phyloP scores from a whole-genome alignment of 2,113 vertebrate species.

The Bufo bufo region DNA sequence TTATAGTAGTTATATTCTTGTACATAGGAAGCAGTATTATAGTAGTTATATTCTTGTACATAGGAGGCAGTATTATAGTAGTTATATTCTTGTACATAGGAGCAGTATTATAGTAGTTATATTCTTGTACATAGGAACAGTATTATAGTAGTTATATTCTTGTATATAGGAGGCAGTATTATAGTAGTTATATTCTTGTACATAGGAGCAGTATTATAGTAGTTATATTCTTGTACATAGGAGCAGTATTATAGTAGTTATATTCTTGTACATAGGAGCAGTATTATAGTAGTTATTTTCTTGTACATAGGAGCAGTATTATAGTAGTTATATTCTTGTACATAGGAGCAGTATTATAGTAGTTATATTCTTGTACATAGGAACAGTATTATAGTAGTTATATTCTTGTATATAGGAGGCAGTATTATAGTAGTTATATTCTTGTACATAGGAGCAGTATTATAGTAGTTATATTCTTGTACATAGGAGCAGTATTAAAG shows the following conservation, averaged over 20 bases:
- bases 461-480: no score
- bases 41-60: conserved; percentile 9
- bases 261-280: neutral
- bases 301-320: neutral
- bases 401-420: no score
- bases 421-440: neutral
- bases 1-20: conserved; percentile 11
- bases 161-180: neutral
- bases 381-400: no score
- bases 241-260: conserved; percentile 23
- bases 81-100: conserved; percentile 2
- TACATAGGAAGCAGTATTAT: neutral
- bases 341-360: neutral
- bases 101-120: neutral
- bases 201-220: neutral
- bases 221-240: conserved; percentile 7
- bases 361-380: conserved; percentile 12
- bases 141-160: conserved; percentile 6
- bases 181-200: conserved; percentile 2
- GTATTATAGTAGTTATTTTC: neutral
- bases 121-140: neutral
- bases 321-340: conserved; percentile 5
- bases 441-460: neutral
- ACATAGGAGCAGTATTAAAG: neutral
- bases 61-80: conserved; percentile 3